Base-by-base conservation (phyloP, 2,797 vertebrate genomes). In the Botia almorhae region DNA sequence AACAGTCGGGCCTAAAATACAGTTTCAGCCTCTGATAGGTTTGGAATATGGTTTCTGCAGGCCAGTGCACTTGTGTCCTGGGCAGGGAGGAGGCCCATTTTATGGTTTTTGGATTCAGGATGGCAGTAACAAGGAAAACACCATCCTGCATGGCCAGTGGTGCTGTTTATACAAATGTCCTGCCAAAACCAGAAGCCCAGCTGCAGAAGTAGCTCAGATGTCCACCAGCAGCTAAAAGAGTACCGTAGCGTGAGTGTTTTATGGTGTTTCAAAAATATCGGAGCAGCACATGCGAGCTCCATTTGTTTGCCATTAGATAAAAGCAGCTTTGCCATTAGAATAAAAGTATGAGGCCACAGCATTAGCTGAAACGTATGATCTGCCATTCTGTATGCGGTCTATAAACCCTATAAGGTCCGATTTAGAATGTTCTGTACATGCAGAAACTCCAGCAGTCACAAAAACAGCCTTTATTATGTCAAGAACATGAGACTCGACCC, bases 1-100 rank as follows among this genome's bases (percentile, higher is more conserved):
- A 91, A 93, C 92, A 91, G 85, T 90, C 89, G 86, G 86, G 87
- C 85, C 88, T 90, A 81, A 90, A 92, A 93, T 91, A 92, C 76
- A 90, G 87, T 91, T 89, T 82, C 80, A 85, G 83, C 77, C 85
- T 88, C 89, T 85, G 79, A 39, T 78, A 70, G 4, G 1, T 29
- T 73, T 78, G 79, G 68, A 83, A 69, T 53, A 79, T 56, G 78
- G 21, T 80, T 79, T 72, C 70, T 53, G 51, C 39, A 74, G 58
- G 55, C 75, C 50, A 58, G 51, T 84, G 78, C 81, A 82, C 85
- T 84, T 86, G 82, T 83, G 82, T 86, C 75, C 84, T 80, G 74
- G 63, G 69, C 39, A 23, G 4, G 5, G 48, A n/a, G 23, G 19
- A 17, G 29, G 4, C 67, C 69, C 81, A 80, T 78, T 82, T 82